Evolutionary conservation across 2,888 invertebrate genomes (phyloP).

Genomic region (Drosophila ustulata): DNA sequence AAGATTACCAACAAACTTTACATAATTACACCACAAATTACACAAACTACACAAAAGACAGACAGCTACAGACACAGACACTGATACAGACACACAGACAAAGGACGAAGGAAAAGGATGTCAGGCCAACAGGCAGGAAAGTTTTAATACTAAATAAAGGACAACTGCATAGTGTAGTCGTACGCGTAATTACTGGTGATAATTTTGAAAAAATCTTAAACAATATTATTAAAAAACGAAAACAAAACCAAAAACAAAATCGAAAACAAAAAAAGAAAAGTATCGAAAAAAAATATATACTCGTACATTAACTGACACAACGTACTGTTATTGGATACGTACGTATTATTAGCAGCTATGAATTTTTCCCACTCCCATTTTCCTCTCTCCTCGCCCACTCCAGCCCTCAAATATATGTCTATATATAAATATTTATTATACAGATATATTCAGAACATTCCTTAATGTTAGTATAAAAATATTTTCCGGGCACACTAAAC

Average conservation of each 20-base stretch:
- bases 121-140: constrained; percentile 36
- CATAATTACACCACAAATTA: constrained; percentile 81
- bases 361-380: constrained; percentile 41
- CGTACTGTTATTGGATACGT: constrained; percentile 39
- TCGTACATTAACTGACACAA: constrained; percentile 40
- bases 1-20: constrained; percentile 52
- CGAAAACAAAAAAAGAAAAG: constrained; percentile 35
- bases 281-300: constrained; percentile 41
- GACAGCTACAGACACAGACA: constrained; percentile 26
- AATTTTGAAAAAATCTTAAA: constrained; percentile 79
- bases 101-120: constrained; percentile 39
- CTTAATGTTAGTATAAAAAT: constrained; percentile 43
- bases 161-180: constrained; percentile 82
- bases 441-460: constrained; percentile 54
- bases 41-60: constrained; percentile 62
- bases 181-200: constrained; percentile 84
- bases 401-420: constrained; percentile 72
- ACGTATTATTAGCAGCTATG: constrained; percentile 64
- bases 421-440: constrained; percentile 55
- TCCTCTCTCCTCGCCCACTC: constrained; percentile 13
- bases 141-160: constrained; percentile 62
- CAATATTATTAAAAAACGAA: constrained; percentile 45
- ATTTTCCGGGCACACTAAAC: constrained; percentile 31
- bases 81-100: constrained; percentile 47
- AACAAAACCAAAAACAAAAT: constrained; percentile 44